Conservation (phyloP, 2,797 vertebrate genomes). For the Oryzias sinensis region DNA sequence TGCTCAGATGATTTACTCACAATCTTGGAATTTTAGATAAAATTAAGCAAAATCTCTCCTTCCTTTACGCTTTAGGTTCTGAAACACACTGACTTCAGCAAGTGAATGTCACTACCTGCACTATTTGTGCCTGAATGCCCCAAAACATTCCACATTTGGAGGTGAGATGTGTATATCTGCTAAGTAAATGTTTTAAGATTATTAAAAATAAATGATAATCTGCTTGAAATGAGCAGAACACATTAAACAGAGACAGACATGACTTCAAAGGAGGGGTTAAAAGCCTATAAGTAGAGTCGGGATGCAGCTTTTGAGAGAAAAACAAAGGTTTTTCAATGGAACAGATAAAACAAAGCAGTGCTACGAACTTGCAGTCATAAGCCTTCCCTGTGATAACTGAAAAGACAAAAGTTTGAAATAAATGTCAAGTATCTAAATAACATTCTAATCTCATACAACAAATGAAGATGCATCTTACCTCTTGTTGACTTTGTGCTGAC, state of each 20-base stretch:
- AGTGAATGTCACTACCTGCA: slow-evolving; percentile 18
- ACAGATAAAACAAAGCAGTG: slow-evolving; percentile 47
- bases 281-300: slow-evolving; percentile 11
- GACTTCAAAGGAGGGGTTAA: background rate
- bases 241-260: no score
- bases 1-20: slow-evolving; percentile 1
- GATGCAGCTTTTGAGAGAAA: slow-evolving; percentile 42
- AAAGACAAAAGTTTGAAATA: background rate
- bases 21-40: slow-evolving; percentile 7
- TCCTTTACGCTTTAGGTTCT: slow-evolving; percentile 15
- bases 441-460: background rate
- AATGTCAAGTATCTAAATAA: background rate
- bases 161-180: background rate
- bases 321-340: slow-evolving; percentile 49
- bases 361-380: no score
- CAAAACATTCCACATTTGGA: slow-evolving; percentile 15
- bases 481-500: slow-evolving; percentile 29
- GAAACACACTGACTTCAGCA: slow-evolving; percentile 49
- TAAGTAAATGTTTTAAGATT: slow-evolving; percentile 5
- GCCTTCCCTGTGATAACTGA: no score
- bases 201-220: slow-evolving; percentile 5
- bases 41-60: slow-evolving; percentile 1
- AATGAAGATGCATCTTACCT: slow-evolving; percentile 41
- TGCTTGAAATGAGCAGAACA: no score
- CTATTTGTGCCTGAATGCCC: slow-evolving; percentile 10